A percentile compares a stretch with the other conserved stretches of the same genome.
phyloP scores from a whole-genome alignment of 2,888 invertebrate species.

The Diarsia mendica region DNA sequence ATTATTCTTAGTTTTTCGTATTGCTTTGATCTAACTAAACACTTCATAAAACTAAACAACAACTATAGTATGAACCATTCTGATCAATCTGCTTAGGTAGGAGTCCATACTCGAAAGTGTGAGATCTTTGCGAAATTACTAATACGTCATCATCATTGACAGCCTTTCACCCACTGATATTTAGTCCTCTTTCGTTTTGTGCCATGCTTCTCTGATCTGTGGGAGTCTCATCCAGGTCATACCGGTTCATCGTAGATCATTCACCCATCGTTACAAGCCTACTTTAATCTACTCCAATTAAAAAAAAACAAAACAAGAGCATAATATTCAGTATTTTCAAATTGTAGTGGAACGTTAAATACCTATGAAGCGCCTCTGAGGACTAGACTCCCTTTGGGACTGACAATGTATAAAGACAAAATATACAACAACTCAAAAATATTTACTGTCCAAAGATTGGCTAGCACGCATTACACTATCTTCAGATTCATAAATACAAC shows the following conservation, averaged over 20 bases:
- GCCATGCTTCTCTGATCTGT: not conserved
- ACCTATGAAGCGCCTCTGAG: not conserved
- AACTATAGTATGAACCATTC: not conserved
- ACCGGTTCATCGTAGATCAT: not conserved
- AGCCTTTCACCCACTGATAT: conserved; percentile 1
- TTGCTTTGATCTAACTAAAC: conserved; percentile 5
- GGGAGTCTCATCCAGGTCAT: not conserved
- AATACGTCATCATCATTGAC: not conserved
- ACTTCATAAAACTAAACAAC: not conserved
- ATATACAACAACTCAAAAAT: not conserved
- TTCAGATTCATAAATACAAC: not conserved
- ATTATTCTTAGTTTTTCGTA: conserved; percentile 31
- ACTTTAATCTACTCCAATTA: not conserved
- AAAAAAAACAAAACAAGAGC: not conserved
- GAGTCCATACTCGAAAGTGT: not conserved
- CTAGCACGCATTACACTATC: not conserved
- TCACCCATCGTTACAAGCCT: not conserved
- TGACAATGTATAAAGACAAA: not conserved
- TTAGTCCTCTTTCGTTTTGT: not conserved
- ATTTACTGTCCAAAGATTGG: not conserved
- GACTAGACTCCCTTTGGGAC: not conserved
- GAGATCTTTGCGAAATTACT: not conserved
- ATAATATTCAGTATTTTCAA: not conserved
- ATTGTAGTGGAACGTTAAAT: not conserved
- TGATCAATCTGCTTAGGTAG: not conserved